These are phyloP conservation scores for Sinocyclocheilus grahami DNA, from an alignment of 2,113 vertebrate species.

Conservation along the genomic window DNA sequence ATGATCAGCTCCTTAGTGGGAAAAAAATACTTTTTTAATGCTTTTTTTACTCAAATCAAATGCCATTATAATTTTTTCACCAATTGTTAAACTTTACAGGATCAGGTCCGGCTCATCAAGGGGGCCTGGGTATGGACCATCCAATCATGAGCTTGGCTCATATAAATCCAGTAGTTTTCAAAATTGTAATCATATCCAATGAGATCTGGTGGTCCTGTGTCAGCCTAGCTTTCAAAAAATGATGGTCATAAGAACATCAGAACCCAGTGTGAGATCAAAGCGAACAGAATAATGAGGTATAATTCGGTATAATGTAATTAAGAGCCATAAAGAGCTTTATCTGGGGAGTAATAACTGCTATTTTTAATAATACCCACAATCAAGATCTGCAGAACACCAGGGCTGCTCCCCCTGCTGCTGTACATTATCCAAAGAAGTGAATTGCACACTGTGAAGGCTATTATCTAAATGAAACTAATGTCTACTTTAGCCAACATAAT, in stretches of 20 bases:
- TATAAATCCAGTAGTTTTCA: background rate
- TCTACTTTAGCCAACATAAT: constrained; percentile 32
- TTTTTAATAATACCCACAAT: constrained; percentile 28
- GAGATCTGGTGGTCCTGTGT: background rate
- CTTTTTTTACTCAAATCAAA: background rate
- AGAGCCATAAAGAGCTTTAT: background rate
- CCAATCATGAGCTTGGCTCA: background rate
- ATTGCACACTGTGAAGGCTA: constrained; percentile 33
- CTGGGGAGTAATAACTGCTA: background rate
- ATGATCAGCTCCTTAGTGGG: too few species aligned
- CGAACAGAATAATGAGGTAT: constrained; percentile 14
- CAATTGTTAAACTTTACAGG: background rate
- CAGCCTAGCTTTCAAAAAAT: background rate
- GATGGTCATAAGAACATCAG: background rate
- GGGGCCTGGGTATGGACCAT: background rate
- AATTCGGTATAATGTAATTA: constrained; percentile 1
- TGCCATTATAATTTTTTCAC: background rate
- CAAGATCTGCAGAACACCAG: constrained; percentile 1
- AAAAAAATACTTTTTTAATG: too few species aligned
- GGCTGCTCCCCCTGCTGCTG: constrained; percentile 14
- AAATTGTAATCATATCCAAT: background rate
- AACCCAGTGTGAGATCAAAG: background rate
- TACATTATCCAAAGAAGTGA: constrained; percentile 22
- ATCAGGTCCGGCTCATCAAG: background rate
- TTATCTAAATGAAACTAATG: constrained; percentile 40